Conservation (phyloP, 2,797 vertebrate species). For the Trachurus trachurus region DNA sequence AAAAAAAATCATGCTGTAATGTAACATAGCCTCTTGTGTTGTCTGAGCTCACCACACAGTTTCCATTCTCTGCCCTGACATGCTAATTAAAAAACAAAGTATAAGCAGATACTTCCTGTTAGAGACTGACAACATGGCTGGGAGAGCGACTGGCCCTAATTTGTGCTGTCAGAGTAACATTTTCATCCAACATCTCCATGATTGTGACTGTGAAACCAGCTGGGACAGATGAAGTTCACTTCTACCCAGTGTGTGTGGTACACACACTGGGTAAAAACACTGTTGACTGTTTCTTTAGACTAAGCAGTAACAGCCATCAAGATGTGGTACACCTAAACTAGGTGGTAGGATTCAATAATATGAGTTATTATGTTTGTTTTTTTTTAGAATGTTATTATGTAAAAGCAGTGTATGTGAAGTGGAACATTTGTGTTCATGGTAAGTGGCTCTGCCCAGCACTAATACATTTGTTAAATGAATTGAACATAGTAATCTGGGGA, state of each 20-base stretch:
- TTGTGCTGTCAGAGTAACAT: conserved; percentile 20
- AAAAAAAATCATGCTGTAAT: neutral
- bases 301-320: too few species aligned
- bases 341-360: too few species aligned
- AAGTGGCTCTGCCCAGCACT: too few species aligned
- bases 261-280: too few species aligned
- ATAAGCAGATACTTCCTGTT: conserved; percentile 9
- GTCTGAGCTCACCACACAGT: neutral
- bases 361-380: too few species aligned
- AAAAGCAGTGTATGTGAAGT: too few species aligned
- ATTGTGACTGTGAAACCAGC: conserved; percentile 10
- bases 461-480: too few species aligned
- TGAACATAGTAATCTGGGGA: too few species aligned
- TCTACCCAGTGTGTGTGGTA: neutral
- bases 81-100: conserved; percentile 18
- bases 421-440: too few species aligned
- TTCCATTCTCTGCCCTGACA: conserved; percentile 21
- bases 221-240: conserved; percentile 12
- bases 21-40: neutral
- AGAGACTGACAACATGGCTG: conserved; percentile 25
- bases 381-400: too few species aligned
- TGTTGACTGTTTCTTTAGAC: too few species aligned
- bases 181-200: conserved; percentile 19
- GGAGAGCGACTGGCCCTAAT: conserved; percentile 18
- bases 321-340: too few species aligned